These are phyloP conservation scores for Volucella bombylans DNA, from an alignment of 2,888 invertebrate species.

Conservation along the genomic window DNA sequence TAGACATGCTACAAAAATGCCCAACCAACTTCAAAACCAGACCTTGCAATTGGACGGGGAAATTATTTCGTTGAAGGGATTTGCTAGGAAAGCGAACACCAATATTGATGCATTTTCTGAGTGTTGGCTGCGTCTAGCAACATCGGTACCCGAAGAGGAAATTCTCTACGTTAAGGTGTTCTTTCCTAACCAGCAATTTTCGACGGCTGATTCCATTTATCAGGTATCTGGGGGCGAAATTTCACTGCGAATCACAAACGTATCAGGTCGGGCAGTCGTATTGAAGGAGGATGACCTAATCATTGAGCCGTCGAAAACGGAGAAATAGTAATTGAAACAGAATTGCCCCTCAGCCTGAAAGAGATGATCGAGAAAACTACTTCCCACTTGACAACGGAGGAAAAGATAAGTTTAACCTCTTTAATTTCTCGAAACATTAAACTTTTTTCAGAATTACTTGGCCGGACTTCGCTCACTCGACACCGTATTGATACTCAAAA, in stretches of 20 bases:
- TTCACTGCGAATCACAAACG: neutral
- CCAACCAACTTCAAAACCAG: neutral
- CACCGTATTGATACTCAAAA: neutral
- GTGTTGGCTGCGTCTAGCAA: neutral
- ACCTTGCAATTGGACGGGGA: too few species aligned
- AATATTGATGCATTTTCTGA: neutral
- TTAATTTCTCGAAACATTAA: neutral
- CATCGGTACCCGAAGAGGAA: conserved; percentile 3
- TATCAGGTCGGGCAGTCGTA: neutral
- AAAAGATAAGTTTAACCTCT: neutral
- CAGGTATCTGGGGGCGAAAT: too few species aligned
- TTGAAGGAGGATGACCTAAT: neutral
- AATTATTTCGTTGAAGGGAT: too few species aligned
- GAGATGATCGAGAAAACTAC: conserved; percentile 6
- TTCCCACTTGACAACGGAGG: neutral
- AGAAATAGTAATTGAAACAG: neutral
- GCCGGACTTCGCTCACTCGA: neutral
- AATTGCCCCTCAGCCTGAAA: neutral
- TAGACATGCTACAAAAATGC: neutral
- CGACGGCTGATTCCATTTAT: too few species aligned
- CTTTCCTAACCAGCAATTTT: neutral
- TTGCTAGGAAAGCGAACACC: too few species aligned
- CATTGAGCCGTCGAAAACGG: conserved; percentile 4
- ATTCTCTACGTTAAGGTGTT: neutral
- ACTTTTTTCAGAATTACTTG: neutral